Percentiles rank a stretch among this genome's conserved stretches.
Conservation (phyloP, 2,797 vertebrate species). For the Carapus acus region DNA sequence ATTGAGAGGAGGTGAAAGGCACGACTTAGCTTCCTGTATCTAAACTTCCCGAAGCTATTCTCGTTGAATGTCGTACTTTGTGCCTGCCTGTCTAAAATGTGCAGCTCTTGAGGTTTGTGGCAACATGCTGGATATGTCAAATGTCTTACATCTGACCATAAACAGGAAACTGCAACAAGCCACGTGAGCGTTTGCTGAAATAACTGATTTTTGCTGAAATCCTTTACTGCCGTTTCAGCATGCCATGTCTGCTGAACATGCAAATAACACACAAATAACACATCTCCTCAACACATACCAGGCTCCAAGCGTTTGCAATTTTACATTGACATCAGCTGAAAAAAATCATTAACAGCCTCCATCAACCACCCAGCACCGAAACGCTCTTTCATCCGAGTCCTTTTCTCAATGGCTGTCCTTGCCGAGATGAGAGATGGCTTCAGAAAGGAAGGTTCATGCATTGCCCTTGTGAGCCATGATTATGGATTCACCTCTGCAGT, state of each 20-base stretch:
- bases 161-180: no score
- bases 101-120: no score
- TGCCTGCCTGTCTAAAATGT: no score
- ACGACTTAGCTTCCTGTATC: neutral
- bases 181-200: neutral
- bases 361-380: neutral
- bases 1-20: neutral
- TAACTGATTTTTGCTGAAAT: slow-evolving; percentile 14
- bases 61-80: no score
- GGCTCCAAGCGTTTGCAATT: slow-evolving; percentile 2
- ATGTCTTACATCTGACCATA: no score
- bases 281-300: slow-evolving; percentile 8
- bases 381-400: neutral
- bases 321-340: slow-evolving; percentile 16
- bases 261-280: slow-evolving; percentile 17
- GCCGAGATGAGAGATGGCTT: no score
- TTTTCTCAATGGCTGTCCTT: neutral
- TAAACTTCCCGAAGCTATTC: no score
- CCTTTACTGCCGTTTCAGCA: neutral
- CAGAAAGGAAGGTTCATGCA: no score
- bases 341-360: slow-evolving; percentile 11
- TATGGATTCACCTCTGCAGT: no score
- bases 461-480: no score
- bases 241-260: neutral
- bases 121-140: no score